These are phyloP conservation scores for Galemys pyrenaicus DNA, from an alignment of 2,113 vertebrate species.

Conservation along the genomic window DNA sequence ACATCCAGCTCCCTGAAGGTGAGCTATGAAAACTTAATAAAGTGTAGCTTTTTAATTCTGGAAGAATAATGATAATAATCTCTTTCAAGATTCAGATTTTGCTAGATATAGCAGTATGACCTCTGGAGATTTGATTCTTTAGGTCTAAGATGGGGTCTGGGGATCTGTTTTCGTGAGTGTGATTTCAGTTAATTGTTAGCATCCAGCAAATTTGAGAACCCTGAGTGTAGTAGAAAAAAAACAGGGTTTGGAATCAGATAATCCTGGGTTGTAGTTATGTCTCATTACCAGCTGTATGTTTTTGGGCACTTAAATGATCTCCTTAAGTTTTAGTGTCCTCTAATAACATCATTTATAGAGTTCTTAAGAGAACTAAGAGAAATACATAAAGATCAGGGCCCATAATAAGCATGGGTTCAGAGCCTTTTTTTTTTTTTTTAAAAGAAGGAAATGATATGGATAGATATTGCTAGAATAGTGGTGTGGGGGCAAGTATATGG, in stretches of 20 bases:
- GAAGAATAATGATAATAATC: not conserved
- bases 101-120: not conserved
- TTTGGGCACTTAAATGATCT: not conserved
- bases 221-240: not conserved
- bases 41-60: constrained; percentile 9
- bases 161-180: not conserved
- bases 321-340: not conserved
- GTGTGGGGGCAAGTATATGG: not conserved
- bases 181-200: not conserved
- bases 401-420: not conserved
- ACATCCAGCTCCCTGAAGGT: not conserved
- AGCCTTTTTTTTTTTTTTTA: not conserved
- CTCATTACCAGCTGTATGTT: not conserved
- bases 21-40: not conserved
- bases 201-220: not conserved
- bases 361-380: constrained; percentile 32
- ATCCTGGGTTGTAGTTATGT: not conserved
- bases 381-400: not conserved
- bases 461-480: not conserved
- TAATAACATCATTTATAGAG: not conserved
- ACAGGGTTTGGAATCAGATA: not conserved
- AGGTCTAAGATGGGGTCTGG: not conserved
- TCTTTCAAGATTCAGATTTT: constrained; percentile 41
- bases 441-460: not conserved
- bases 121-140: constrained; percentile 16